Evolutionary conservation across 1,140 invertebrate species (phyloP).

Genomic region (Augochlora pura): DNA sequence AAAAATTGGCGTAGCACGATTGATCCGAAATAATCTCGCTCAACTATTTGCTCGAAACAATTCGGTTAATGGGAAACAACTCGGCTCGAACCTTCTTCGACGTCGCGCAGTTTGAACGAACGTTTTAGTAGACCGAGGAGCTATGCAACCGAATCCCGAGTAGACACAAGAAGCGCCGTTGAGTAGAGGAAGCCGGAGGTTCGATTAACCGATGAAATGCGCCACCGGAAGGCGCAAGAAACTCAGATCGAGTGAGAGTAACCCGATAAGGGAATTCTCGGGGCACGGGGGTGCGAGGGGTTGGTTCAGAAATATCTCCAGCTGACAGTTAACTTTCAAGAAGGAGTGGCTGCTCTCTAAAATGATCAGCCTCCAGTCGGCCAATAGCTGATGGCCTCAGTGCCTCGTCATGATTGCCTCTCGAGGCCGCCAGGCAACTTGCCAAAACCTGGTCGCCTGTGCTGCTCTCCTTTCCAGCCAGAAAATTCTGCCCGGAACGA

Average conservation of each 20-base stretch:
- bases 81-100: too few relatives aligned
- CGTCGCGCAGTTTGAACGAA: too few relatives aligned
- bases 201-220: not conserved
- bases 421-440: slow-evolving; percentile 19
- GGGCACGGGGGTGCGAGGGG: too few relatives aligned
- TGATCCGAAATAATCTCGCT: too few relatives aligned
- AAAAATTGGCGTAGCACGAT: too few relatives aligned
- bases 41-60: too few relatives aligned
- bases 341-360: slow-evolving; percentile 18
- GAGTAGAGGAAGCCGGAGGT: not conserved
- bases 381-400: slow-evolving; percentile 35
- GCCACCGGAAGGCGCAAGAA: not conserved
- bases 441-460: slow-evolving; percentile 7
- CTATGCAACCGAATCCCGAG: too few relatives aligned
- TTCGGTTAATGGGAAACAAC: too few relatives aligned
- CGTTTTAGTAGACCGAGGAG: too few relatives aligned
- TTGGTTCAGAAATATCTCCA: slow-evolving; percentile 12
- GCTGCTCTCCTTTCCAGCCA: slow-evolving; percentile 20
- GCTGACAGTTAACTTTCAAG: slow-evolving; percentile 43
- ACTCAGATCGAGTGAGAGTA: not conserved
- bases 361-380: slow-evolving; percentile 33
- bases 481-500: slow-evolving; percentile 30
- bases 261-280: slow-evolving; percentile 19
- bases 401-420: slow-evolving; percentile 40
- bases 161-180: too few relatives aligned